These are phyloP conservation scores for Scartelaos histophorus DNA, from an alignment of 2,113 vertebrate species.

Conservation along the genomic window DNA sequence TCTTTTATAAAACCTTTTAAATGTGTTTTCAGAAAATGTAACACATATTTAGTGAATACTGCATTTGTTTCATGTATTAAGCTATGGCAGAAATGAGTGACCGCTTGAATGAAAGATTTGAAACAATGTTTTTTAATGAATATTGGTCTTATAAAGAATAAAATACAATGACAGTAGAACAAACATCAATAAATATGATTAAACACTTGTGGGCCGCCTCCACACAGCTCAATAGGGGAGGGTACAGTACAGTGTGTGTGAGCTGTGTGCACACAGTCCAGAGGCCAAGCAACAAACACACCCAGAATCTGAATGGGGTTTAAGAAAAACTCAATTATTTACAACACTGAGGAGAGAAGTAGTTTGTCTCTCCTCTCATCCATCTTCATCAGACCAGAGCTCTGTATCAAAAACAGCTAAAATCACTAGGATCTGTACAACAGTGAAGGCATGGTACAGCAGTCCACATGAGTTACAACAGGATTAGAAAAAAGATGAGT, in stretches of 20 bases:
- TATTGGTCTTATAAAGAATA: conserved; percentile 77
- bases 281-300: conserved; percentile 77
- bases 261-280: conserved; percentile 68
- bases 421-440: conserved; percentile 2
- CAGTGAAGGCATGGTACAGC: conserved; percentile 11
- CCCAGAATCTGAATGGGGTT: conserved; percentile 66
- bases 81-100: neutral
- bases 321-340: conserved; percentile 60
- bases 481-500: neutral
- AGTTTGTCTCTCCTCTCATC: conserved; percentile 35
- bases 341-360: conserved; percentile 59
- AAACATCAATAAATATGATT: conserved; percentile 78
- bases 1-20: no score
- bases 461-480: neutral
- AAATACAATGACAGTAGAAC: conserved; percentile 78
- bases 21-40: no score
- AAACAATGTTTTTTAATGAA: conserved; percentile 82
- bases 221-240: conserved; percentile 46
- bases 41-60: no score
- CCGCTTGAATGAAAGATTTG: conserved; percentile 56
- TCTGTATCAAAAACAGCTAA: conserved; percentile 29
- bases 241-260: neutral
- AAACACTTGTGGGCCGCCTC: conserved; percentile 68
- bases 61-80: no score
- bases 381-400: conserved; percentile 24